Evolutionary conservation across 2,888 invertebrate species (phyloP).

Genomic region (Nudaria mundana): DNA sequence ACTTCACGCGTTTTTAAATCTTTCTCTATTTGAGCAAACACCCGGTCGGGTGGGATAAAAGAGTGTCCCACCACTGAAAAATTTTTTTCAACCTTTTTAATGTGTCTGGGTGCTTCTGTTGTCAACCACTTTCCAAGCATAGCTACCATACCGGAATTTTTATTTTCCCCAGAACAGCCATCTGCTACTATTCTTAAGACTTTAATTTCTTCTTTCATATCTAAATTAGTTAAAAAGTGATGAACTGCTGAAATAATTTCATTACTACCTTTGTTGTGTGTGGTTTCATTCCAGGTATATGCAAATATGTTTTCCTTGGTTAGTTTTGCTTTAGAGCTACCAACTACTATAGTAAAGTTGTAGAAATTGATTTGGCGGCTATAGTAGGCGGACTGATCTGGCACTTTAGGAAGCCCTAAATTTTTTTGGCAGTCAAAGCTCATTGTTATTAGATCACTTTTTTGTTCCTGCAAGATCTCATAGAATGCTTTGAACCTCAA

Average conservation of each 20-base stretch:
- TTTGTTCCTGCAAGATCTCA: background rate
- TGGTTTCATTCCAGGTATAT: constrained; percentile 26
- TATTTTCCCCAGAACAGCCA: constrained; percentile 40
- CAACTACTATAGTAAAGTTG: constrained; percentile 39
- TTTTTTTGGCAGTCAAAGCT: constrained; percentile 28
- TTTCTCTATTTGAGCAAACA: background rate
- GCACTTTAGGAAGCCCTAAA: constrained; percentile 36
- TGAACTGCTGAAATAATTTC: constrained; percentile 34
- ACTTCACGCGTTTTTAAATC: background rate
- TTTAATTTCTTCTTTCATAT: background rate
- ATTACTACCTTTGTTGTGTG: constrained; percentile 23
- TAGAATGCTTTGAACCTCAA: constrained; percentile 27
- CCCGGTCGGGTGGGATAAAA: background rate
- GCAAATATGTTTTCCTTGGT: constrained; percentile 25
- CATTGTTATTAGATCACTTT: background rate
- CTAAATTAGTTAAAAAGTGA: constrained; percentile 23
- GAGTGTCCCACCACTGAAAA: background rate
- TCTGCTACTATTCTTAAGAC: constrained; percentile 18
- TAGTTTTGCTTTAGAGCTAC: constrained; percentile 31
- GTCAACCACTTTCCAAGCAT: constrained; percentile 32
- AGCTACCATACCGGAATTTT: constrained; percentile 34
- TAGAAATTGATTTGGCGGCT: constrained; percentile 38
- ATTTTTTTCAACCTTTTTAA: constrained; percentile 14
- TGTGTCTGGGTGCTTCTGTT: constrained; percentile 14
- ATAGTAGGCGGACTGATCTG: constrained; percentile 43